Evolutionary conservation across 2,113 vertebrate species (phyloP).

Genomic region (Ciconia maguari): DNA sequence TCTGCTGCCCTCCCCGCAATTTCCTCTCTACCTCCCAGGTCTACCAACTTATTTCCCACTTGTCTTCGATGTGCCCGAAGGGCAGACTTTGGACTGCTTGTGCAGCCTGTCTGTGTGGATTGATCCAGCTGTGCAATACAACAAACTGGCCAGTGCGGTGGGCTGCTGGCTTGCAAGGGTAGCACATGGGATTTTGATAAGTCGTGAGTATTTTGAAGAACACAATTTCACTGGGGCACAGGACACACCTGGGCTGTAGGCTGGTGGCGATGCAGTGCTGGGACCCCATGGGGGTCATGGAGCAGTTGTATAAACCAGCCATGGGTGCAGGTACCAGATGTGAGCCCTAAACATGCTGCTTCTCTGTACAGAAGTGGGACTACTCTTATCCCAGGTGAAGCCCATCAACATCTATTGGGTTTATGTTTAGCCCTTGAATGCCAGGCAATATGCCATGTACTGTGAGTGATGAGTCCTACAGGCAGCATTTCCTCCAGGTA

Average conservation of each 20-base stretch:
- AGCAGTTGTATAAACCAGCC: not conserved
- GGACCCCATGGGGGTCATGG: accelerated
- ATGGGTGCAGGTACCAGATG: not conserved
- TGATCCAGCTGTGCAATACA: not conserved
- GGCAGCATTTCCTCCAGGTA: not conserved
- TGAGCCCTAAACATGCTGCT: not conserved
- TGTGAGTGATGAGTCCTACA: not conserved
- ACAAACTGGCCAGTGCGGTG: not conserved
- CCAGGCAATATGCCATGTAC: accelerated
- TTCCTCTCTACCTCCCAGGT: not conserved
- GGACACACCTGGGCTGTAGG: not conserved
- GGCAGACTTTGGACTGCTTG: not conserved
- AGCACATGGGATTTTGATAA: not conserved
- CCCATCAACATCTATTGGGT: not conserved
- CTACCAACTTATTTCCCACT: not conserved
- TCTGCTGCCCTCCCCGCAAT: not conserved
- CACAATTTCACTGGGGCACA: not conserved
- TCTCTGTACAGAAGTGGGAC: not conserved
- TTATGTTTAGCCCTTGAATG: not conserved
- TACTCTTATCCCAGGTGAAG: not conserved
- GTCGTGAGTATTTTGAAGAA: not conserved
- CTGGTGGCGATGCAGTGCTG: not conserved
- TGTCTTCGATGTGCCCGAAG: not conserved
- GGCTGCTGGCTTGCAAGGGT: not conserved
- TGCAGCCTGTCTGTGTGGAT: not conserved